Conservation (phyloP, 2,113 vertebrate genomes). For the Lucifuga dentata region DNA sequence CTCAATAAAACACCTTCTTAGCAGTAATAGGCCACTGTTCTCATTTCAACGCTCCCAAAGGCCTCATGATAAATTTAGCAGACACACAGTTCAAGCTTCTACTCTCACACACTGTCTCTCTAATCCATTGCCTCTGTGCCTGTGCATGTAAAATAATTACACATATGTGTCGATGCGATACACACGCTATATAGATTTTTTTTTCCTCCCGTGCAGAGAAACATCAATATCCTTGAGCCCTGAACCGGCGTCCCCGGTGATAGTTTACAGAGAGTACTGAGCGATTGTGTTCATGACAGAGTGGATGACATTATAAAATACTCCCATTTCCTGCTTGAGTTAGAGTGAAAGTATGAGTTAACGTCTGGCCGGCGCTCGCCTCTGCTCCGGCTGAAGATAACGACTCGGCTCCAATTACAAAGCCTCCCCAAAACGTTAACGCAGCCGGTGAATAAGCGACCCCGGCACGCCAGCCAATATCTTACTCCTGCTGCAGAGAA, state of each 20-base stretch:
- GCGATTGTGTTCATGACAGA: slow-evolving; percentile 72
- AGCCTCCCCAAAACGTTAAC: slow-evolving; percentile 65
- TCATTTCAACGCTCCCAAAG: slow-evolving; percentile 91
- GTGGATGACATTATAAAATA: slow-evolving; percentile 80
- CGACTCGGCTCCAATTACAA: slow-evolving; percentile 70
- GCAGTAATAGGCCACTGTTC: slow-evolving; percentile 92
- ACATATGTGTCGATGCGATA: slow-evolving; percentile 70
- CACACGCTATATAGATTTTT: slow-evolving; percentile 57
- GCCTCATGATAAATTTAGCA: slow-evolving; percentile 92
- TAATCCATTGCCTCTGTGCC: slow-evolving; percentile 71
- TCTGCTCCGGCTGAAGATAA: slow-evolving; percentile 66
- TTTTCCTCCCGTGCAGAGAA: slow-evolving; percentile 27
- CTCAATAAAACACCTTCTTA: slow-evolving; percentile 96
- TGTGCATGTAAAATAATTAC: slow-evolving; percentile 78
- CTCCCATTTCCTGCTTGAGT: slow-evolving; percentile 76
- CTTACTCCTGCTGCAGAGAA: slow-evolving; percentile 25
- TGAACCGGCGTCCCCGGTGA: slow-evolving; percentile 56
- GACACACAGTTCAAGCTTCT: slow-evolving; percentile 86
- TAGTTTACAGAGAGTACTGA: slow-evolving; percentile 68
- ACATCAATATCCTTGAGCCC: slow-evolving; percentile 71
- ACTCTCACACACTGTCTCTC: slow-evolving; percentile 73
- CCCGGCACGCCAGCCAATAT: slow-evolving; percentile 37
- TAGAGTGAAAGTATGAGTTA: slow-evolving; percentile 80
- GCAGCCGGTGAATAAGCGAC: slow-evolving; percentile 50
- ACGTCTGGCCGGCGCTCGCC: slow-evolving; percentile 67